Evolutionary conservation across 2,113 vertebrate species (phyloP), one percentile per base, ranked within the genome.

Genomic region (Pterocles burchelli): DNA sequence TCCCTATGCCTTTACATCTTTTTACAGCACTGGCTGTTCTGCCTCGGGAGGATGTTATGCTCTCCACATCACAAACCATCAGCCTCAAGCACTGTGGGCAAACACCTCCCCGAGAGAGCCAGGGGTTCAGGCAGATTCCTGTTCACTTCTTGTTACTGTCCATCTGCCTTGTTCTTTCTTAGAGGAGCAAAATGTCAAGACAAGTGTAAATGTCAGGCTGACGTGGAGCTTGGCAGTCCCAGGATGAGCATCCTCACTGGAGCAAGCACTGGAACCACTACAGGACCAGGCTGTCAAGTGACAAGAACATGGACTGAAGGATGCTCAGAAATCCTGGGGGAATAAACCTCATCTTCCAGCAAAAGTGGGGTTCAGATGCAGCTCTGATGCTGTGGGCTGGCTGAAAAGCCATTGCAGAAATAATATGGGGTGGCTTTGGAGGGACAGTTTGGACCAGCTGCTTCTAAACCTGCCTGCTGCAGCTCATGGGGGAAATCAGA

Each of bases 11-110:
- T 58, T 85, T 74, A 43, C 4, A 5, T 54, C 10, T 55, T 65
- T 61, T 59, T 17, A 25, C 49, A 52, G 36, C 12, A 2, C 17
- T 0, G 6, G 8, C 21, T 62, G 31, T 31, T 49, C n/a, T 24
- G 22, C 31, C 10, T 8, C 10, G 28, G 54, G 28, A 63, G 17
- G 0, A 0, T 7, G 25, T 31, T 80, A 24, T 1, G 0, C 57
- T 46, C 31, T 48, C 63, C 33, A 34, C 48, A 7, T 62, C 0
- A 0, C 58, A 51, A 66, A 46, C 9, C 22, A 2, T 9, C 36
- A 12, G 34, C 55, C 36, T 57, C n/a, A 9, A 57, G 16, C 15
- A 11, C 43, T 4, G 21, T 33, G 8, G 21, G 36, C 63, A 66
- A 31, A 46, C 13, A 4, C n/a, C 24, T 68, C 62, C 38, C 55